Evolutionary conservation across 2,113 vertebrate genomes (phyloP).

Genomic region (Pleuronectes platessa): DNA sequence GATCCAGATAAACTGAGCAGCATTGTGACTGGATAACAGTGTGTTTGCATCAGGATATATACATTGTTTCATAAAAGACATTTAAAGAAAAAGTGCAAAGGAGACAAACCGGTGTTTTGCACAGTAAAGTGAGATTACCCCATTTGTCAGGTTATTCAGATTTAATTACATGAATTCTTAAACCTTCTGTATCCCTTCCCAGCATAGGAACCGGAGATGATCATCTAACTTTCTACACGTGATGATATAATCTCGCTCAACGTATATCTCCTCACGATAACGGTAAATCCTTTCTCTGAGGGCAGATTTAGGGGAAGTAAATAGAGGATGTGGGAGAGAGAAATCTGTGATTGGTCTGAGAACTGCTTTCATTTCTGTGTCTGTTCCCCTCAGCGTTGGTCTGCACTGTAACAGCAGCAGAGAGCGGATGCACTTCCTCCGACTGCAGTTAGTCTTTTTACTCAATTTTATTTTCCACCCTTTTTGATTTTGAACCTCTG

Average conservation of each 20-base stretch:
- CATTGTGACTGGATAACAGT: background rate
- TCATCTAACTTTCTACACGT: background rate
- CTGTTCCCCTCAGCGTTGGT: background rate
- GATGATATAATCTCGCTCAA: background rate
- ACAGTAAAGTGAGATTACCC: no score
- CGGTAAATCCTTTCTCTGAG: no score
- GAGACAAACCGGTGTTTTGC: background rate
- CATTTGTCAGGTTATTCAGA: no score
- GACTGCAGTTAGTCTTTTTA: no score
- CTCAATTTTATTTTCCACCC: background rate
- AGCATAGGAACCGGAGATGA: background rate
- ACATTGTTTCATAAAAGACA: background rate
- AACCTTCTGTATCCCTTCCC: background rate
- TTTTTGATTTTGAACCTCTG: background rate
- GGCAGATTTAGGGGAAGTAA: conserved; percentile 11
- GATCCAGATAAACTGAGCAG: background rate
- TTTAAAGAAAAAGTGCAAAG: background rate
- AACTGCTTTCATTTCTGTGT: background rate
- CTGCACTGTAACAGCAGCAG: background rate
- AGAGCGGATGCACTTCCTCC: background rate
- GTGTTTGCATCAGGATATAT: background rate
- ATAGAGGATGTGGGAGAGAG: conserved; percentile 47
- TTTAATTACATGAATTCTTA: background rate
- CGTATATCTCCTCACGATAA: background rate
- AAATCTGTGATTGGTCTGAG: background rate